Conservation (phyloP, 92 coral and sea anemone species). For the Siderastrea radians region DNA sequence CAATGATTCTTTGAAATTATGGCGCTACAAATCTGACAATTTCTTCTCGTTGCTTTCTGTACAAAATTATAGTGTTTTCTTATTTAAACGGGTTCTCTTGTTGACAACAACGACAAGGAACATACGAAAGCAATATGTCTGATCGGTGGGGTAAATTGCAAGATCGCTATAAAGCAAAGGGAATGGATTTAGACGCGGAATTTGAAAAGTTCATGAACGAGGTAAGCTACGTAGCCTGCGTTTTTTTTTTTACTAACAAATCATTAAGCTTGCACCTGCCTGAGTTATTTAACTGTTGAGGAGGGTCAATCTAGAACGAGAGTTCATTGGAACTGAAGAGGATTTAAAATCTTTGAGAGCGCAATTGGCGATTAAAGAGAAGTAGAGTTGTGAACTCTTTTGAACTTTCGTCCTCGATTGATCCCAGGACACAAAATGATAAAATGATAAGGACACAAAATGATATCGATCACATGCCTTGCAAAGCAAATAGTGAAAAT, state of each 20-base stretch:
- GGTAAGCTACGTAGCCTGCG: constrained; percentile 59
- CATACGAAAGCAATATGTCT: constrained; percentile 47
- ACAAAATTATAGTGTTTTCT: background rate
- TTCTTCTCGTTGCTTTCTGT: background rate
- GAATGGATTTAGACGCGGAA: constrained; percentile 96
- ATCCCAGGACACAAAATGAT: too few species aligned
- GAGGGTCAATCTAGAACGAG: too few species aligned
- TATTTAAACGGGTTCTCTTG: background rate
- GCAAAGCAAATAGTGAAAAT: too few species aligned
- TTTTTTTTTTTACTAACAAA: background rate
- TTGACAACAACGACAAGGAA: background rate
- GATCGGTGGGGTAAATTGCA: constrained; percentile 87
- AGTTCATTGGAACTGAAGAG: too few species aligned
- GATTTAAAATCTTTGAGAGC: too few species aligned
- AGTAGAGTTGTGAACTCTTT: too few species aligned
- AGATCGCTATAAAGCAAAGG: constrained; percentile 71
- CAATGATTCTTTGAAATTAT: constrained; percentile 32
- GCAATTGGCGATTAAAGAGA: too few species aligned
- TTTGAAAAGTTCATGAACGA: constrained; percentile 97
- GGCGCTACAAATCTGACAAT: constrained; percentile 25
- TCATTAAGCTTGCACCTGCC: background rate
- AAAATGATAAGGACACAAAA: too few species aligned
- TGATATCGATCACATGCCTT: too few species aligned
- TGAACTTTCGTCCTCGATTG: too few species aligned
- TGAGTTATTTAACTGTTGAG: background rate